Conservation (phyloP, 2,797 vertebrate genomes). For the Myripristis jacobus region DNA sequence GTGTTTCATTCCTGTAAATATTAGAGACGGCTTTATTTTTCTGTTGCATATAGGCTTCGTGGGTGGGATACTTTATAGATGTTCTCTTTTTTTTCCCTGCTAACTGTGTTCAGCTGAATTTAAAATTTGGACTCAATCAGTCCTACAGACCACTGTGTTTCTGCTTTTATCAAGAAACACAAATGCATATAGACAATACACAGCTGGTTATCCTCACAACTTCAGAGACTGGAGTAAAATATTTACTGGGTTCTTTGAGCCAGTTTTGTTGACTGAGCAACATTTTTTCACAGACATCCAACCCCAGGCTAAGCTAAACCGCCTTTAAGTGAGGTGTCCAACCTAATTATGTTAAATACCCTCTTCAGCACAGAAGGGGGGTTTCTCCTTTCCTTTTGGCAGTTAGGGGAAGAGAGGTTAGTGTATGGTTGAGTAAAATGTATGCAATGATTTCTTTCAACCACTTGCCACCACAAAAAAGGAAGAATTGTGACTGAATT, state of each 20-base stretch:
- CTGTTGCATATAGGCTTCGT: background rate
- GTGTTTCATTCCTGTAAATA: constrained; percentile 11
- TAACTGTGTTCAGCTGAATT: background rate
- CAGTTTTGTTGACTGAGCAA: constrained; percentile 46
- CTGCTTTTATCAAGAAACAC: constrained; percentile 23
- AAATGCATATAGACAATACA: constrained; percentile 45
- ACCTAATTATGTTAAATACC: constrained; percentile 58
- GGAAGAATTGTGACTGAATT: constrained; percentile 14
- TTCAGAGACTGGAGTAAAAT: constrained; percentile 30
- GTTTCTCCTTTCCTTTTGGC: constrained; percentile 35
- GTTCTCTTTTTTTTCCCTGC: constrained; percentile 24
- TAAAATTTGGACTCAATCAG: constrained; percentile 25
- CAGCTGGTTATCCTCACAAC: constrained; percentile 47
- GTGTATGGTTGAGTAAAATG: constrained; percentile 40
- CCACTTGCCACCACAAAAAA: constrained; percentile 15
- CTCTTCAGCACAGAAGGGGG: constrained; percentile 46
- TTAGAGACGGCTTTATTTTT: background rate
- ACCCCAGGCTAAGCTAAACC: constrained; percentile 47
- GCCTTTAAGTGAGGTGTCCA: constrained; percentile 58
- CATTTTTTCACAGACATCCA: constrained; percentile 50
- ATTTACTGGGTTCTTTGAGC: constrained; percentile 3
- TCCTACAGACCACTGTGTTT: background rate
- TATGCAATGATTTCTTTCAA: constrained; percentile 36
- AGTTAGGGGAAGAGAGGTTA: constrained; percentile 32
- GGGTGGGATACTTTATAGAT: background rate